Evolutionary conservation across 2,113 vertebrate genomes (phyloP).

Genomic region (Gnathonemus longibarbis): DNA sequence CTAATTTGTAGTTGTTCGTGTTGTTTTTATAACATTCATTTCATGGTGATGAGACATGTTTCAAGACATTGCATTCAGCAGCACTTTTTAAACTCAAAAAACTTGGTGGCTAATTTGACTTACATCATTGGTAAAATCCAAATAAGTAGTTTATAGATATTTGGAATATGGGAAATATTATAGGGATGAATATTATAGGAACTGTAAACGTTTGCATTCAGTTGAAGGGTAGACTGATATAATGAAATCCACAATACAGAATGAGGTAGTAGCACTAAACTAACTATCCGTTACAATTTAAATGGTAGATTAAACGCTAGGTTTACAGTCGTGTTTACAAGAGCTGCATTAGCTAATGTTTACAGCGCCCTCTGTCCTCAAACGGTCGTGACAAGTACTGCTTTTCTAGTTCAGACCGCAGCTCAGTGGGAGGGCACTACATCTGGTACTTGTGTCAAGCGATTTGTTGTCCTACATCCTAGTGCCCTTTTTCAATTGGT

Average conservation of each 20-base stretch:
- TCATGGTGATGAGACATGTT: neutral
- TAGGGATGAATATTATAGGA: too few species aligned
- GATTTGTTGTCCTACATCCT: conserved; percentile 56
- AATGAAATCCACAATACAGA: neutral
- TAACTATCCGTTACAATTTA: neutral
- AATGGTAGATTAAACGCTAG: neutral
- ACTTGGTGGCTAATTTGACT: neutral
- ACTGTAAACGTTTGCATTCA: neutral
- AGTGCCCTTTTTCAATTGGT: conserved; percentile 41
- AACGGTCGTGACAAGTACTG: conserved; percentile 39
- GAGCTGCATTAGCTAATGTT: conserved; percentile 20
- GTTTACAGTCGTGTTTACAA: neutral
- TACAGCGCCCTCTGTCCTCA: conserved; percentile 43
- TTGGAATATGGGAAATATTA: neutral
- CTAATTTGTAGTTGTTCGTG: neutral
- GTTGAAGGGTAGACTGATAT: neutral
- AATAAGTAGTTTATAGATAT: neutral
- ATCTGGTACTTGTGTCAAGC: conserved; percentile 38
- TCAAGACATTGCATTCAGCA: neutral
- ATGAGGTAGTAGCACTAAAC: neutral
- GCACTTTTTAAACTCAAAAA: neutral
- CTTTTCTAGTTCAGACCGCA: conserved; percentile 18
- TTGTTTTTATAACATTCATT: neutral
- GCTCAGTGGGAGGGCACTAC: conserved; percentile 35
- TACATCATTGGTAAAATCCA: neutral